Conservation (phyloP, 92 coral and sea anemone genomes). For the Virgularia gustaviana region DNA sequence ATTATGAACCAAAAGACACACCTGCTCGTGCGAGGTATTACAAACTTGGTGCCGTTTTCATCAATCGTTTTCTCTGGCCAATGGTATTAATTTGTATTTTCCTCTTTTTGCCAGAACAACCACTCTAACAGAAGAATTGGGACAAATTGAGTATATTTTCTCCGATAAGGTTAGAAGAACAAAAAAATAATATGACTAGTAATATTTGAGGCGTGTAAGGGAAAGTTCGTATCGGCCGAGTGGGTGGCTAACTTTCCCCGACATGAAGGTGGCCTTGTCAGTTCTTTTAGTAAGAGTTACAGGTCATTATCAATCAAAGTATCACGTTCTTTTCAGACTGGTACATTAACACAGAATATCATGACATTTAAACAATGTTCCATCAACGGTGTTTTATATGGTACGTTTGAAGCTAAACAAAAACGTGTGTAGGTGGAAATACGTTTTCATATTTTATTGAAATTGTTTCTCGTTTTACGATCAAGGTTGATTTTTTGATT, state of each 20-base stretch:
- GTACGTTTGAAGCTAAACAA: no score
- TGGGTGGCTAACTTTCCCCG: background rate
- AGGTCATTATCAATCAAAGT: background rate
- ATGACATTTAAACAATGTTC: conserved; percentile 99
- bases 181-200: background rate
- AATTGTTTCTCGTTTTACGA: background rate
- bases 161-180: conserved; percentile 88
- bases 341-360: conserved; percentile 92
- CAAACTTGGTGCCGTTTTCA: no score
- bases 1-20: conserved; percentile 68
- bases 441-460: no score
- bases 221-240: background rate
- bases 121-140: conserved; percentile 91
- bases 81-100: background rate
- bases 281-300: background rate
- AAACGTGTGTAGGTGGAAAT: no score
- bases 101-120: conserved; percentile 66
- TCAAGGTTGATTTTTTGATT: background rate
- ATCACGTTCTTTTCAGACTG: conserved; percentile 61
- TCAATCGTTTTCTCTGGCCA: no score
- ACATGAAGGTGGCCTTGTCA: background rate
- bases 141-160: conserved; percentile 89
- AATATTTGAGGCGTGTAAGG: background rate
- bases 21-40: conserved; percentile 96
- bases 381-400: conserved; percentile 74